phyloP scores from a whole-genome alignment of 2,797 vertebrate genomes.

The Menidia menidia region DNA sequence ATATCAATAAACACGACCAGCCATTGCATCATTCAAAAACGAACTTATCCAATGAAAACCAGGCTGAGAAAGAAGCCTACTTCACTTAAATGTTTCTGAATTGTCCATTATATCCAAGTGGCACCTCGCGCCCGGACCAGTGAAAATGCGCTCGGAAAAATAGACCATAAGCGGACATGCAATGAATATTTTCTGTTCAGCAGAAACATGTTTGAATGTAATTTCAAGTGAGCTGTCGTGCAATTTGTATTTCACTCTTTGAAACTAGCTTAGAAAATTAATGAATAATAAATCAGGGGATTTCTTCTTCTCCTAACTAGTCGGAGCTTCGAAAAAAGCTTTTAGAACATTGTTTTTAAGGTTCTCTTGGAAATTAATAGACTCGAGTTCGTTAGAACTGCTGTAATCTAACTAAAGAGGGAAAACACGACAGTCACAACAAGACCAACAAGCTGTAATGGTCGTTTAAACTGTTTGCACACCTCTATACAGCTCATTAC shows the following conservation, averaged over 20 bases:
- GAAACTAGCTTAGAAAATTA: slow-evolving; percentile 48
- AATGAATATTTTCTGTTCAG: slow-evolving; percentile 64
- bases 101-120: slow-evolving; percentile 44
- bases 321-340: slow-evolving; percentile 22
- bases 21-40: slow-evolving; percentile 41
- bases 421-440: slow-evolving; percentile 2
- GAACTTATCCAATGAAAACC: slow-evolving; percentile 45
- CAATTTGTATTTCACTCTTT: slow-evolving; percentile 45
- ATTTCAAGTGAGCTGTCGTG: slow-evolving; percentile 57
- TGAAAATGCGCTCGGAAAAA: slow-evolving; percentile 35
- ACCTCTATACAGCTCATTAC: too few relatives aligned
- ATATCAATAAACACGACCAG: slow-evolving; percentile 52
- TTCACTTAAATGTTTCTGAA: slow-evolving; percentile 45
- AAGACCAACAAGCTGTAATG: not conserved
- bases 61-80: slow-evolving; percentile 28
- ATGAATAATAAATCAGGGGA: slow-evolving; percentile 52
- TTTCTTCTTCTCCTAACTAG: slow-evolving; percentile 9
- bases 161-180: slow-evolving; percentile 32
- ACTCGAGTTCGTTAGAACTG: slow-evolving; percentile 6
- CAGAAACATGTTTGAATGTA: slow-evolving; percentile 61
- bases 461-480: too few relatives aligned
- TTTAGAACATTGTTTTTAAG: slow-evolving; percentile 15
- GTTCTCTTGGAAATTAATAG: slow-evolving; percentile 15
- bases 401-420: slow-evolving; percentile 5
- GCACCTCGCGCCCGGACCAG: slow-evolving; percentile 24